phyloP scores from a whole-genome alignment of 2,797 vertebrate genomes.

The Thamnophis elegans region DNA sequence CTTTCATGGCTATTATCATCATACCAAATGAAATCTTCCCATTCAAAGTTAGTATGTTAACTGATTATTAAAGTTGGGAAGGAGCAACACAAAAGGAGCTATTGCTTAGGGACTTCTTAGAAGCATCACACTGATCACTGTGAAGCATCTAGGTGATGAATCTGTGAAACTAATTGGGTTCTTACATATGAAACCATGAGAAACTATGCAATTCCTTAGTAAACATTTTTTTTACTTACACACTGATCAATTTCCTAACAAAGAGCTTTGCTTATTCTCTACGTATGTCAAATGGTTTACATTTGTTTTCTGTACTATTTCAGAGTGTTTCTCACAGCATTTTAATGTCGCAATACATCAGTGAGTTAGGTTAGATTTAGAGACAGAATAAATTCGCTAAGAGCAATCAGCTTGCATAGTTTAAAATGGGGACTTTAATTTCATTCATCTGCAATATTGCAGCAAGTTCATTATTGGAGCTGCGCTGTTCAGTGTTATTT shows the following conservation, averaged over 20 bases:
- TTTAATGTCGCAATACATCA: not conserved
- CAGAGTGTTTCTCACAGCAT: not conserved
- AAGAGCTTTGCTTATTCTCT: not conserved
- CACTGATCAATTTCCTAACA: too few relatives aligned
- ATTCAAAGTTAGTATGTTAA: not conserved
- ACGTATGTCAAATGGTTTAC: not conserved
- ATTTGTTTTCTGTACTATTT: not conserved
- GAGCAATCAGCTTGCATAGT: not conserved
- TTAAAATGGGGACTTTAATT: not conserved
- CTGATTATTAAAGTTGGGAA: not conserved
- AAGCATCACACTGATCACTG: not conserved
- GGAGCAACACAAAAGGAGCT: not conserved
- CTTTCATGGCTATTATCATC: not conserved
- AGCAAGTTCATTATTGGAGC: not conserved
- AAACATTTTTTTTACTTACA: not conserved
- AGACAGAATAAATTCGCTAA: not conserved
- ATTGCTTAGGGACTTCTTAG: not conserved
- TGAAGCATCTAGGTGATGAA: not conserved
- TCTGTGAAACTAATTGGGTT: not conserved
- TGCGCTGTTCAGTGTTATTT: not conserved
- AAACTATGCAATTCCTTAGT: not conserved
- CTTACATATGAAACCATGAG: not conserved
- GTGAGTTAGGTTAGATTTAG: not conserved
- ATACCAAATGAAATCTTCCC: not conserved
- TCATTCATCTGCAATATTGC: not conserved